Conservation (phyloP, 1,140 invertebrate species). For the Stenopsyche tienmushanensis region DNA sequence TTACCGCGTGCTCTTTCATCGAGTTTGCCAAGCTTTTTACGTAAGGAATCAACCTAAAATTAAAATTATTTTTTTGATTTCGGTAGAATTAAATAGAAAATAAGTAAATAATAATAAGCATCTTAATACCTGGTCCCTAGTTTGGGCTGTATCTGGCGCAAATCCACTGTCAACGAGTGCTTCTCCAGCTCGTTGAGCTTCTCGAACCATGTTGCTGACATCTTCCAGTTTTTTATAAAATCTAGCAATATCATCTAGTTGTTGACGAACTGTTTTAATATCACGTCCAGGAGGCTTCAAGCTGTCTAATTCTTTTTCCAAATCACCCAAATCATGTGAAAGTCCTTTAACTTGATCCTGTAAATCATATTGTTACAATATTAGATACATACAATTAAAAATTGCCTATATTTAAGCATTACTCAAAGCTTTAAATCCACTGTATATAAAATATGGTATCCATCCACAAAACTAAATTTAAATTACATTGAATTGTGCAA, state of each 20-base stretch:
- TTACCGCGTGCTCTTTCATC: slow-evolving; percentile 74
- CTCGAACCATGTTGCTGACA: slow-evolving; percentile 67
- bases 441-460: no score
- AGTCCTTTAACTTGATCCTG: slow-evolving; percentile 78
- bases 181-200: slow-evolving; percentile 72
- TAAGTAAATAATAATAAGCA: background rate
- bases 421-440: no score
- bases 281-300: slow-evolving; percentile 86
- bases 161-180: slow-evolving; percentile 80
- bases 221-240: slow-evolving; percentile 69
- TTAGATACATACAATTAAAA: background rate
- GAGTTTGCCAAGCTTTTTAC: slow-evolving; percentile 74
- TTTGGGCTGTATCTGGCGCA: slow-evolving; percentile 76
- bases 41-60: slow-evolving; percentile 71
- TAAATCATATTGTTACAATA: slow-evolving; percentile 8
- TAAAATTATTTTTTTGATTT: slow-evolving; percentile 7
- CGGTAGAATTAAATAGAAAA: background rate
- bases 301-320: slow-evolving; percentile 82
- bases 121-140: slow-evolving; percentile 64
- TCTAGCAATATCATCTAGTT: slow-evolving; percentile 76
- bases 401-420: background rate
- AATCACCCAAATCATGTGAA: slow-evolving; percentile 69
- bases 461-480: background rate
- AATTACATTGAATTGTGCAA: slow-evolving; percentile 76
- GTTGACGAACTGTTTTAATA: slow-evolving; percentile 78